phyloP scores from a whole-genome alignment of 2,113 vertebrate species.

The Panthera uncia region DNA sequence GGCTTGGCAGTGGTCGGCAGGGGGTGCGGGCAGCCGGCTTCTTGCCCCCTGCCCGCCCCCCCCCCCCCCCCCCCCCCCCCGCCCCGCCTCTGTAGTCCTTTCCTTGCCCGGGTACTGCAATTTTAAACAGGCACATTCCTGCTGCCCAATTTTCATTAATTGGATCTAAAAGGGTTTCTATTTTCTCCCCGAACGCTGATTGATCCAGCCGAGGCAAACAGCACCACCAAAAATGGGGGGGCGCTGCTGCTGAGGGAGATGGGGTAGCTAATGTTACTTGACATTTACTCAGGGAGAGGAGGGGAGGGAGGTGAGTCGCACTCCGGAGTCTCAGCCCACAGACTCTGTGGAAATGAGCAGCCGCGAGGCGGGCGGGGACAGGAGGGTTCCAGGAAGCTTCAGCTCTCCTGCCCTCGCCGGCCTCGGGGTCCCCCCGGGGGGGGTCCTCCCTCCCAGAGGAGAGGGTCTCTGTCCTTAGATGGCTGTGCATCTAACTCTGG shows the following conservation, averaged over 20 bases:
- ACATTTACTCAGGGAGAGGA: conserved; percentile 78
- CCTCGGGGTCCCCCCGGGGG: neutral
- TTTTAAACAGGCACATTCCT: neutral
- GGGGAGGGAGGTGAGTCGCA: conserved; percentile 70
- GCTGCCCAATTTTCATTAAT: conserved; percentile 58
- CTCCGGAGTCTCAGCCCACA: conserved; percentile 44
- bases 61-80: neutral
- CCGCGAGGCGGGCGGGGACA: neutral
- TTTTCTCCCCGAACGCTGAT: conserved; percentile 69
- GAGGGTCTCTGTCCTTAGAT: neutral
- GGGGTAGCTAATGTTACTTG: conserved; percentile 68
- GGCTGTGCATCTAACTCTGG: neutral
- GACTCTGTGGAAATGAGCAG: conserved; percentile 56
- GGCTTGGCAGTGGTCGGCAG: too few species aligned
- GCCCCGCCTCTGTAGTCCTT: neutral
- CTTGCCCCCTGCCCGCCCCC: too few species aligned
- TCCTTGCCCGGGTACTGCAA: neutral
- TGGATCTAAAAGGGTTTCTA: conserved; percentile 67
- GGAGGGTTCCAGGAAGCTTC: neutral
- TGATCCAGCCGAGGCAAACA: conserved; percentile 72
- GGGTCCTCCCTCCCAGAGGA: neutral
- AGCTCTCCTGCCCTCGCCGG: neutral
- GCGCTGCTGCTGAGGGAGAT: conserved; percentile 11
- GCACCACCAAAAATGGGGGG: conserved; percentile 54
- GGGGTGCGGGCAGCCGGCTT: fast-evolving